Percentiles rank a stretch among this genome's conserved stretches.
Conservation (phyloP, 2,113 vertebrate species). For the Ochotona curzoniae region DNA sequence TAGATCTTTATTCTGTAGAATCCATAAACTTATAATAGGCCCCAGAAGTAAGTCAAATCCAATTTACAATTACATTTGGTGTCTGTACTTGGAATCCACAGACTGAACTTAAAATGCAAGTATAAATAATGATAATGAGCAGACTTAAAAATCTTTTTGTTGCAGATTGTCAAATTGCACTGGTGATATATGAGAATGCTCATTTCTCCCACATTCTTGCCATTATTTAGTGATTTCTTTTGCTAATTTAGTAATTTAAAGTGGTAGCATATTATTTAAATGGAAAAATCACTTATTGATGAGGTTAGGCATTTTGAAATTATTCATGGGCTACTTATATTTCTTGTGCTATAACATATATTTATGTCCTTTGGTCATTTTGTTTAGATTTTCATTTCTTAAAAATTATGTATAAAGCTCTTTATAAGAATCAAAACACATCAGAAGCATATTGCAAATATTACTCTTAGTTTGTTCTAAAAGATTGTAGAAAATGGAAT, state of each 20-base stretch:
- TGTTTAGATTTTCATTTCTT: not conserved
- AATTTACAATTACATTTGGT: not conserved
- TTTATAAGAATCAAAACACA: not conserved
- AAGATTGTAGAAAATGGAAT: no score
- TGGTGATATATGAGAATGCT: not conserved
- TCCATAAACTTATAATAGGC: not conserved
- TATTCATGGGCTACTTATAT: conserved; percentile 1
- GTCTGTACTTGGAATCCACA: not conserved
- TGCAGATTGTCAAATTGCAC: not conserved
- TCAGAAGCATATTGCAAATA: not conserved
- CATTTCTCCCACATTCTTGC: not conserved
- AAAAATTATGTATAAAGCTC: conserved; percentile 33
- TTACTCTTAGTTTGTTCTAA: not conserved
- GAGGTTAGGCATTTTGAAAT: not conserved
- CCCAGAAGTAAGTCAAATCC: not conserved
- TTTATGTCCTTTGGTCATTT: not conserved
- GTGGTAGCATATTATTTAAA: not conserved
- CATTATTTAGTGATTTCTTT: not conserved
- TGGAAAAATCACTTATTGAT: not conserved
- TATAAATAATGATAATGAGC: not conserved
- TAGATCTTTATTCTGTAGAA: not conserved
- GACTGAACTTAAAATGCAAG: not conserved
- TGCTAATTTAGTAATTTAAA: conserved; percentile 15
- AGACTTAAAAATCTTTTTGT: not conserved
- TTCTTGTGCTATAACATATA: not conserved